Conservation (phyloP, 2,113 vertebrate species). For the Asarcornis scutulata region DNA sequence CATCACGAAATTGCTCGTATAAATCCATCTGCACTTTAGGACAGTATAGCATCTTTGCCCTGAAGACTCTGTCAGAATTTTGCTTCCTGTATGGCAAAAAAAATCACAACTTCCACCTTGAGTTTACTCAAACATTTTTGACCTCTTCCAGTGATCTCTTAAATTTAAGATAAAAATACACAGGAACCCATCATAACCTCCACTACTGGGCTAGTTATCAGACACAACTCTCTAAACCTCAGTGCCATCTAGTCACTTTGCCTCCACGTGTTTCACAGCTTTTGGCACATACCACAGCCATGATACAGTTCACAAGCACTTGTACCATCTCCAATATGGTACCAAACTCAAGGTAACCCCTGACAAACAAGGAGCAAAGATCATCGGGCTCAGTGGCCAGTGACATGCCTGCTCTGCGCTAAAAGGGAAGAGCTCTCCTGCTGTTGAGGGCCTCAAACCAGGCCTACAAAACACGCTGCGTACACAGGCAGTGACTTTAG, state of each 20-base stretch:
- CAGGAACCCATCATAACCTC: background rate
- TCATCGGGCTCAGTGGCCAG: background rate
- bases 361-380: background rate
- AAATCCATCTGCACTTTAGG: background rate
- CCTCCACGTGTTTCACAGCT: background rate
- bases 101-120: background rate
- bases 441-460: background rate
- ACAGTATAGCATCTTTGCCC: background rate
- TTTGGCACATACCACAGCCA: background rate
- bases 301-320: rapidly evolving
- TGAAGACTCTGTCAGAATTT: background rate
- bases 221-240: background rate
- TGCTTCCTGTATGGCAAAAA: background rate
- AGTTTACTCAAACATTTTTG: background rate
- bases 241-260: background rate
- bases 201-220: background rate
- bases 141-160: background rate
- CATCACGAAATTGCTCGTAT: background rate
- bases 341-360: background rate
- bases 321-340: background rate
- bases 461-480: rapidly evolving
- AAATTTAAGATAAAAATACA: background rate
- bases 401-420: background rate
- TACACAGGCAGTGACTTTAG: background rate
- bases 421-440: background rate